These are phyloP conservation scores for Platycnemis pennipes DNA, from an alignment of 2,888 invertebrate species.

Conservation along the genomic window DNA sequence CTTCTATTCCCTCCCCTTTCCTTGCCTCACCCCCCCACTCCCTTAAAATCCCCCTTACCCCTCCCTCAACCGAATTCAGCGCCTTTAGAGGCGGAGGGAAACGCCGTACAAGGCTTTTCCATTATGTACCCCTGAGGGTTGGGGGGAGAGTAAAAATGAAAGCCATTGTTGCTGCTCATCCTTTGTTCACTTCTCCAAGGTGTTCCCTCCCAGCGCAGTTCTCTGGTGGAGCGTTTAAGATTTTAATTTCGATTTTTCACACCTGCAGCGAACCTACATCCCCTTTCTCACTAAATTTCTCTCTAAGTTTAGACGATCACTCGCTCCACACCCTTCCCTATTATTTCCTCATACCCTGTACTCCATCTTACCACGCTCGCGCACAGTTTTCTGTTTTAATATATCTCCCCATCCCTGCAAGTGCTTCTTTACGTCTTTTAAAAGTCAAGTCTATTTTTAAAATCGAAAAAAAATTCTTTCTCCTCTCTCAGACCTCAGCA, in stretches of 20 bases:
- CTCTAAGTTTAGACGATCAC: background rate
- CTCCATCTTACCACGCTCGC: too few relatives aligned
- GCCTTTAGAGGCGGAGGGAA: background rate
- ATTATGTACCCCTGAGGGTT: background rate
- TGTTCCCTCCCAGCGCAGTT: background rate
- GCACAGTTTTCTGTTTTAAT: too few relatives aligned
- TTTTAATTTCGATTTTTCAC: background rate
- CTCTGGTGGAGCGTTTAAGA: background rate
- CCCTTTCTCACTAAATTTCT: too few relatives aligned
- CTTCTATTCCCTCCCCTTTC: background rate
- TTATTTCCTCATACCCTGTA: background rate
- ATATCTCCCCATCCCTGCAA: too few relatives aligned
- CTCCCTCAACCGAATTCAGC: background rate
- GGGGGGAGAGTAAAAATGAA: background rate
- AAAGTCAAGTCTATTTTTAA: too few relatives aligned
- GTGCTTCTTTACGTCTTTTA: too few relatives aligned
- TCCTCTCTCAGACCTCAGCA: too few relatives aligned
- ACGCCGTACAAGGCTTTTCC: background rate
- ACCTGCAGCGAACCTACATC: too few relatives aligned
- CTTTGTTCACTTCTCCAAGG: background rate
- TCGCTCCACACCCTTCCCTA: background rate
- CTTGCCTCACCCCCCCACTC: background rate
- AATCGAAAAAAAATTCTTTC: too few relatives aligned
- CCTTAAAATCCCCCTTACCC: background rate
- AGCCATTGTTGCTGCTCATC: background rate